These are phyloP conservation scores for Centruroides sculpturatus DNA, from an alignment of 1,140 invertebrate genomes.

Conservation along the genomic window DNA sequence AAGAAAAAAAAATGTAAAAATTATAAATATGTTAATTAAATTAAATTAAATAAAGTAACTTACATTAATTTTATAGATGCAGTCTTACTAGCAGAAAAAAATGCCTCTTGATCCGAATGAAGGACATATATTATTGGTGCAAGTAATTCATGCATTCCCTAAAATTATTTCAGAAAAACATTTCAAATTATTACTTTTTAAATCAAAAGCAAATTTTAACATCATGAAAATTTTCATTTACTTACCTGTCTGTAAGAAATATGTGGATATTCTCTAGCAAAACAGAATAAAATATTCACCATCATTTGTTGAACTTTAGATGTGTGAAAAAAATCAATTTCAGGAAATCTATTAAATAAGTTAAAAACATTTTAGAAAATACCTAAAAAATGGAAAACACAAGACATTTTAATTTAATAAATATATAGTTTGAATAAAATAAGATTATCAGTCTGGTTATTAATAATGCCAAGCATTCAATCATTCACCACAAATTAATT, in stretches of 20 bases:
- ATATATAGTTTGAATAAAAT: too few species aligned
- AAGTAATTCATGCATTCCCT: conserved; percentile 71
- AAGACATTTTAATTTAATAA: not conserved
- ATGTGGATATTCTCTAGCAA: conserved; percentile 51
- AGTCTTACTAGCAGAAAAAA: conserved; percentile 34
- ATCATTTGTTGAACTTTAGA: conserved; percentile 49
- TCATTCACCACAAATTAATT: too few species aligned
- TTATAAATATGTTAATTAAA: conserved; percentile 1
- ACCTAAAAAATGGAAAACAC: conserved; percentile 5
- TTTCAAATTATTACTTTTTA: not conserved
- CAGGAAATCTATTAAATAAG: conserved; percentile 42
- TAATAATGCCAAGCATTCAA: too few species aligned
- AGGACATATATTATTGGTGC: conserved; percentile 59
- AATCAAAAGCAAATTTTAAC: not conserved
- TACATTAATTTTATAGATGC: conserved; percentile 27
- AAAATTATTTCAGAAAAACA: conserved; percentile 15
- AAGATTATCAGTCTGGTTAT: too few species aligned
- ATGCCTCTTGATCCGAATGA: conserved; percentile 51
- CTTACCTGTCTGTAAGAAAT: conserved; percentile 54
- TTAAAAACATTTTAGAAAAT: conserved; percentile 11
- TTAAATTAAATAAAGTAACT: not conserved
- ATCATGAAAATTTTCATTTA: not conserved
- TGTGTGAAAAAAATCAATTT: conserved; percentile 57
- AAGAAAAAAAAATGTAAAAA: conserved; percentile 8
- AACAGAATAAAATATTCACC: conserved; percentile 53